Evolutionary conservation across 2,797 vertebrate species (phyloP), one percentile per base, ranked within the genome.

Genomic region (Podargus strigoides): DNA sequence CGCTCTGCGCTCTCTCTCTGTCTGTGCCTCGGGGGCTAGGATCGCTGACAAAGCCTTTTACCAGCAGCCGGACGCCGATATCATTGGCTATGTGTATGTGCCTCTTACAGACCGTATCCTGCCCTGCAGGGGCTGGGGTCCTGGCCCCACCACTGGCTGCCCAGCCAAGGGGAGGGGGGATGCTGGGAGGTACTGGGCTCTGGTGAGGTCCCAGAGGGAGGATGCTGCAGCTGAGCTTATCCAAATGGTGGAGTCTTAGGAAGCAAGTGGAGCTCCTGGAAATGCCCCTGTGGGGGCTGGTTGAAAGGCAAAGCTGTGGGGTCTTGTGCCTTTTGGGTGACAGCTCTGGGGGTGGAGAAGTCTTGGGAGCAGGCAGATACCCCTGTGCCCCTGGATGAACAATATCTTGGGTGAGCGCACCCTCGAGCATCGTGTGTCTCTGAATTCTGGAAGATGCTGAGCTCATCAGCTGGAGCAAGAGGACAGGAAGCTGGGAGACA

Each of bases 21-120:
- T 94, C 94, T 89, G 81, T 66, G 89, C 85, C 85, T 89, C 2
- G 60, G 79, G 85, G 93, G 94, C 90, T 97, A 99, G 99, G 99
- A 99, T 99, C 97, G 99, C 98, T 98, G 99, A 99, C 98, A 99
- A 99, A 99, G 99, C 99, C 98, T 99, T 99, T 99, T 99, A 99
- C 99, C 98, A 99, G 98, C 99, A 99, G 98, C 99, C 99, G 98
- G 99, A 99, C 98, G 99, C 99, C 98, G 99, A 99, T 96, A 97
- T 98, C 98, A 99, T 99, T 98, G 99, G 99, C 98, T 99, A 99
- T 89, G 99, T 99, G 99, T 99, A 99, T 94, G 99, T 99, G 98
- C 97, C 95, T 95, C 97, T 93, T 95, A 95, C 89, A 89, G 68
- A 96, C 85, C 4, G 5, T 78, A 89, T 85, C 44, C 91, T 93